Percentiles rank a stretch among this genome's conserved stretches.
These are phyloP conservation scores for Eublepharis macularius DNA, from an alignment of 2,113 vertebrate genomes.

Conservation along the genomic window DNA sequence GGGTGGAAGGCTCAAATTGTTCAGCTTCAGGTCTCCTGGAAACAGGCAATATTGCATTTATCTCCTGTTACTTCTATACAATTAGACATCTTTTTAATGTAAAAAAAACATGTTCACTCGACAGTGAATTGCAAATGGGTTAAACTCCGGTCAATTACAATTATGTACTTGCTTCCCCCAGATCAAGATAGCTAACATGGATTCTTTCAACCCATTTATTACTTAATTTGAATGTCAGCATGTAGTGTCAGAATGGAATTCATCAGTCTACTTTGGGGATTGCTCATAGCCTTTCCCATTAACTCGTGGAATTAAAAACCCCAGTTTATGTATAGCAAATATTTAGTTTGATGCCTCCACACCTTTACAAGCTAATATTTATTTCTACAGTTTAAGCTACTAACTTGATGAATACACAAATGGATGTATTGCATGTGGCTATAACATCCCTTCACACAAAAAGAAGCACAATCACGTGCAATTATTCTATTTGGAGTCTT, in stretches of 20 bases:
- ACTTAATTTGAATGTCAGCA: slow-evolving; percentile 54
- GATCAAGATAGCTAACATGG: slow-evolving; percentile 41
- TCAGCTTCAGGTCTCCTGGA: slow-evolving; percentile 56
- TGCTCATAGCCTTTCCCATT: slow-evolving; percentile 17
- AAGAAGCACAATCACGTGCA: slow-evolving; percentile 21
- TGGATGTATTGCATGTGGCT: slow-evolving; percentile 37
- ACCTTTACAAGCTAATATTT: slow-evolving; percentile 27
- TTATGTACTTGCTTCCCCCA: slow-evolving; percentile 54
- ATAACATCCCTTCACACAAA: slow-evolving; percentile 40
- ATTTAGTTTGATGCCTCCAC: slow-evolving; percentile 1
- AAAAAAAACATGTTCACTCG: slow-evolving; percentile 47
- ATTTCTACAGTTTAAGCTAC: slow-evolving; percentile 32
- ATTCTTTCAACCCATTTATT: slow-evolving; percentile 53
- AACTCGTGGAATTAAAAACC: slow-evolving; percentile 26
- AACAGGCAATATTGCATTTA: slow-evolving; percentile 9
- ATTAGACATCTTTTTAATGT: background rate
- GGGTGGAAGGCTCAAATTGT: slow-evolving; percentile 62
- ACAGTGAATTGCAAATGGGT: slow-evolving; percentile 49
- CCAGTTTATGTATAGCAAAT: slow-evolving; percentile 24
- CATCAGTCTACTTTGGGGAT: background rate
- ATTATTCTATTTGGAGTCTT: slow-evolving; percentile 40
- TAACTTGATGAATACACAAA: slow-evolving; percentile 17
- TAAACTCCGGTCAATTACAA: slow-evolving; percentile 58
- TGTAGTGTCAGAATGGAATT: slow-evolving; percentile 33
- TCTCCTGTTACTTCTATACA: slow-evolving; percentile 44